Conservation (phyloP, 2,797 vertebrate genomes). For the Bradypodion ventrale region DNA sequence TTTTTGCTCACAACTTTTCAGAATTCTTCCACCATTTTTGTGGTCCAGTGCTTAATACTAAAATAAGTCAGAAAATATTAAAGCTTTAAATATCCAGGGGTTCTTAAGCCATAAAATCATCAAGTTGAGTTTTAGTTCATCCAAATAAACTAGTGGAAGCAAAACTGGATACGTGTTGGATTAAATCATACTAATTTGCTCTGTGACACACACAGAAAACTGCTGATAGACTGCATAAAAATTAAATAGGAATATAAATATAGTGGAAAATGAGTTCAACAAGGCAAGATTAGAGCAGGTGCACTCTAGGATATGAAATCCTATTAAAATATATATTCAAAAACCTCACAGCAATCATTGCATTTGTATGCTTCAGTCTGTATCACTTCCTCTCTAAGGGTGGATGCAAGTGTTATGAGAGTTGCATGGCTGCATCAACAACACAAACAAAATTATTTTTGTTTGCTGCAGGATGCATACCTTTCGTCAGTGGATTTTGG, state of each 20-base stretch:
- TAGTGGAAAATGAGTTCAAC: slow-evolving; percentile 28
- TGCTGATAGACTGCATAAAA: slow-evolving; percentile 29
- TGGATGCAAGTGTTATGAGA: neutral
- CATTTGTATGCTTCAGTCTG: neutral
- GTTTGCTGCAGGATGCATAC: neutral
- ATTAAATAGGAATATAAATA: slow-evolving; percentile 29
- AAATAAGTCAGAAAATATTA: slow-evolving; percentile 53
- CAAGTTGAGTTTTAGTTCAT: slow-evolving; percentile 50
- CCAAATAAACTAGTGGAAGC: slow-evolving; percentile 38
- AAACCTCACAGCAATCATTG: slow-evolving; percentile 1
- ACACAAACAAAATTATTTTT: neutral
- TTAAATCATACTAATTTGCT: slow-evolving; percentile 25
- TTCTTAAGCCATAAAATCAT: slow-evolving; percentile 42
- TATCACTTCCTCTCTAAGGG: neutral
- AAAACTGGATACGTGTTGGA: slow-evolving; percentile 34
- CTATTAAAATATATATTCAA: slow-evolving; percentile 16
- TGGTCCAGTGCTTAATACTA: slow-evolving; percentile 50
- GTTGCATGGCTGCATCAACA: neutral
- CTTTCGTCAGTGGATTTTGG: neutral
- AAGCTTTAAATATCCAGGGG: slow-evolving; percentile 51
- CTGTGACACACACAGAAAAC: slow-evolving; percentile 3
- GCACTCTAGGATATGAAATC: slow-evolving; percentile 29
- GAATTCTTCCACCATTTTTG: slow-evolving; percentile 46
- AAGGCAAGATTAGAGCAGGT: slow-evolving; percentile 17
- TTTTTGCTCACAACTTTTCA: slow-evolving; percentile 52